phyloP scores from a whole-genome alignment of 2,888 invertebrate species.

The Deladenus siricidicola region DNA sequence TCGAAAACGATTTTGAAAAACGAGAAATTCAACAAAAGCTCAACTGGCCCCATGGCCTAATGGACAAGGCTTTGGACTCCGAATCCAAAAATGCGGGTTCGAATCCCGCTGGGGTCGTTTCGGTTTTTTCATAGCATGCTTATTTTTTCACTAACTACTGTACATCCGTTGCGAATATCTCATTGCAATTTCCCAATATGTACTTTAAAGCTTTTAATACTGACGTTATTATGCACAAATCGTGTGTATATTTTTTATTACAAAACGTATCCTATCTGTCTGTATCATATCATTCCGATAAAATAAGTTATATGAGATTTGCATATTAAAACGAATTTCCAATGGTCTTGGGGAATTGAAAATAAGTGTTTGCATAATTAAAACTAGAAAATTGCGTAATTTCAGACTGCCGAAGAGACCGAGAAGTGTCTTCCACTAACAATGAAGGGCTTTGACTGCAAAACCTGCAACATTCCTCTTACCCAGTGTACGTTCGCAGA shows the following conservation, averaged over 20 bases:
- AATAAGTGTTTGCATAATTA: too few relatives aligned
- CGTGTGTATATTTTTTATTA: too few relatives aligned
- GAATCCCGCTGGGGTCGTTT: neutral
- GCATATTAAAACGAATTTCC: too few relatives aligned
- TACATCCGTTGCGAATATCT: too few relatives aligned
- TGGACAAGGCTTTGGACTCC: neutral
- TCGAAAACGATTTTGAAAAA: neutral
- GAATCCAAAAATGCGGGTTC: neutral
- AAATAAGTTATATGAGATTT: too few relatives aligned
- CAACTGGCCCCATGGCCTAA: neutral
- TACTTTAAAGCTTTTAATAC: too few relatives aligned
- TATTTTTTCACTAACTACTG: neutral
- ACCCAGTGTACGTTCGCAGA: constrained; percentile 80
- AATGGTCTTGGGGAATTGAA: too few relatives aligned
- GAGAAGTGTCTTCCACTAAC: constrained; percentile 78
- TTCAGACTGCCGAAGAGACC: constrained; percentile 88
- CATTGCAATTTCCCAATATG: too few relatives aligned
- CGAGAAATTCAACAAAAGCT: neutral
- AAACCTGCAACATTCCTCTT: constrained; percentile 88
- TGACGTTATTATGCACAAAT: too few relatives aligned
- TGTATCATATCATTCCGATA: too few relatives aligned
- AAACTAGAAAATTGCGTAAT: neutral
- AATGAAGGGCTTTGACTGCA: constrained; percentile 95
- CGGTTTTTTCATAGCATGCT: neutral
- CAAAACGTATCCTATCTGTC: too few relatives aligned